phyloP scores from a whole-genome alignment of 1,140 invertebrate species.

The Lepidurus arcticus region DNA sequence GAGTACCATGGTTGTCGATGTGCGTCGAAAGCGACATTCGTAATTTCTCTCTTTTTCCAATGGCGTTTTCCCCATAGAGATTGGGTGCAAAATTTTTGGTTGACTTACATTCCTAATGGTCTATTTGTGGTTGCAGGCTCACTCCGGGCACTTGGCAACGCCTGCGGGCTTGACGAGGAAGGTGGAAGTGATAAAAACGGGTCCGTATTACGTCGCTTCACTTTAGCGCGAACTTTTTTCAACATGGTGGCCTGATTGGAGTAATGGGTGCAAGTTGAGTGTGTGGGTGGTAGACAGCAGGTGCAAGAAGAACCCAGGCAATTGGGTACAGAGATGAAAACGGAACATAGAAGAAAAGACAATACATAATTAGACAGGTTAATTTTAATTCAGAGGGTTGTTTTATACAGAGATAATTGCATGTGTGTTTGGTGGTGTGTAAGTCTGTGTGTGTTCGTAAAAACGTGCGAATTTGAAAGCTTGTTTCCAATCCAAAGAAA shows the following conservation, averaged over 20 bases:
- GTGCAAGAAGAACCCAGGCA: constrained; percentile 20
- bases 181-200: constrained; percentile 24
- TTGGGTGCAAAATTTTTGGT: neutral
- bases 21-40: neutral
- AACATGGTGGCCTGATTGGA: constrained; percentile 28
- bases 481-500: too few species aligned
- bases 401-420: neutral
- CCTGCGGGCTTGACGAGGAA: neutral
- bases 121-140: constrained; percentile 13
- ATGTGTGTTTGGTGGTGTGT: neutral
- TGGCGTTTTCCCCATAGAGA: neutral
- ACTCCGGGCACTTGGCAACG: constrained; percentile 7
- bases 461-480: too few species aligned
- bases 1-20: neutral
- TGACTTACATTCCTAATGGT: neutral
- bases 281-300: neutral
- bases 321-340: constrained; percentile 18
- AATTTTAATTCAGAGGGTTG: neutral
- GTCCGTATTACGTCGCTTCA: constrained; percentile 29
- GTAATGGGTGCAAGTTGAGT: neutral
- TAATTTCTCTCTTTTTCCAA: neutral
- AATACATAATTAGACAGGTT: constrained; percentile 7
- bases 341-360: constrained; percentile 17
- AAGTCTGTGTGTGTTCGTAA: neutral
- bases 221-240: constrained; percentile 30